These are phyloP conservation scores for Sebastes schlegelii DNA, from an alignment of 2,113 vertebrate species.

Conservation along the genomic window DNA sequence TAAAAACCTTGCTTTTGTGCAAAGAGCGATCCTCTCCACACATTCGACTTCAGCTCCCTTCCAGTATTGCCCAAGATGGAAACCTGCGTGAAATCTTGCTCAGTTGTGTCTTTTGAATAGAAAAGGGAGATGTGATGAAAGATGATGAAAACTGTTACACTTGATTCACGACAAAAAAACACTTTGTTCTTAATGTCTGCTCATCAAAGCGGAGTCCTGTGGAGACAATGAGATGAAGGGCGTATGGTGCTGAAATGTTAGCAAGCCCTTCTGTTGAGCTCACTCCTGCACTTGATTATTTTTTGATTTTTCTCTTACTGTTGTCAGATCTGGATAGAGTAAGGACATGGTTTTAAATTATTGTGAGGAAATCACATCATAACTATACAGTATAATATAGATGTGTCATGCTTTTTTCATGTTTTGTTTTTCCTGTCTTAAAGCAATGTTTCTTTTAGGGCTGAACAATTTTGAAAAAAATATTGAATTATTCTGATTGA, in stretches of 20 bases:
- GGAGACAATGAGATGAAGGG: constrained; percentile 15
- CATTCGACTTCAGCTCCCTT: constrained; percentile 22
- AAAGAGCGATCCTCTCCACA: background rate
- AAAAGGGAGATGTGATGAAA: constrained; percentile 51
- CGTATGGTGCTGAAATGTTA: background rate
- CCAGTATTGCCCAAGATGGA: constrained; percentile 4
- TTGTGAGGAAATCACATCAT: too few relatives aligned
- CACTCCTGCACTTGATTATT: background rate
- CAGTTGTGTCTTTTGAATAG: constrained; percentile 9
- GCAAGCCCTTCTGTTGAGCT: background rate
- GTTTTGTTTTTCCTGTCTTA: background rate
- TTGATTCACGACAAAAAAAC: constrained; percentile 29
- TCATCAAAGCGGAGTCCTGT: constrained; percentile 49
- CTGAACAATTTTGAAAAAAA: too few relatives aligned
- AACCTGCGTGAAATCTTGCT: constrained; percentile 13
- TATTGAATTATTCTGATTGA: too few relatives aligned
- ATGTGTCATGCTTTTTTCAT: background rate
- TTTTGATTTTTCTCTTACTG: background rate
- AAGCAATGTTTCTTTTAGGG: too few relatives aligned
- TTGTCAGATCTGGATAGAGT: constrained; percentile 12
- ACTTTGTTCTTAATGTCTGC: constrained; percentile 38
- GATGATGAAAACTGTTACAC: constrained; percentile 32
- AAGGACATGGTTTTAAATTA: background rate
- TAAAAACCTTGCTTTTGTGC: constrained; percentile 12
- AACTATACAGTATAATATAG: too few relatives aligned